Evolutionary conservation across 2,797 vertebrate genomes (phyloP), one percentile per base, ranked within the genome.

Genomic region (Chaenodraco wilsoni): DNA sequence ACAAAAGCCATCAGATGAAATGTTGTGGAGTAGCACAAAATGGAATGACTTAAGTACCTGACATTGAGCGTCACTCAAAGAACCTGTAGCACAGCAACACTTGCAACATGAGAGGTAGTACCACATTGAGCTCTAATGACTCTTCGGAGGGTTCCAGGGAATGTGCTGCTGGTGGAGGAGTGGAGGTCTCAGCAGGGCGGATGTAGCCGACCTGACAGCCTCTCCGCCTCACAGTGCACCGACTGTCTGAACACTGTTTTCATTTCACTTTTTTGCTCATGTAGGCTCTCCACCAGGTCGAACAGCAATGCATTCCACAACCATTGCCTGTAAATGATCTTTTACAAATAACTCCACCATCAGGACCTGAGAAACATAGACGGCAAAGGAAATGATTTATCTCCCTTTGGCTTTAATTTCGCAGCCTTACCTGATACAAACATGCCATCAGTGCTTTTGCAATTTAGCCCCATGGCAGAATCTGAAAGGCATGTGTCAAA

Each of bases 321-420:
- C 82, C 78, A 87, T 69, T 59, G 75, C 72, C 78, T 81, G 56
- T 57, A 84, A 83, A 78, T 43, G 44, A 74, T 84, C 69, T 63
- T 75, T 49, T 37, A 55, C 78, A 72, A 70, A 50, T 74, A 9
- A 72, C 33, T 48, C 12, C 1, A 54, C 27, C 43, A 10, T 48
- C 54, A 51, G 16, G 27, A 49, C 15, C 43, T 27, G 21, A 70
- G 31, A 55, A 65, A 68, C 46, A 33, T 58, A 15, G 69, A 52
- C 33, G 16, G 64, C 46, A 48, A 60, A 65, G 74, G 67, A 66
- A 67, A 52, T 33, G 55, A 57, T 83, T 68, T 40, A 19, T 46
- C 59, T 40, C 10, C 16, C 52, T 55, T 56, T 76, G 51, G 51
- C 44, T 79, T 76, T 41, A 8, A 49, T 61, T 78, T 65, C 65